Evolutionary conservation across 2,888 invertebrate species (phyloP).

Genomic region (Dryobota labecula): DNA sequence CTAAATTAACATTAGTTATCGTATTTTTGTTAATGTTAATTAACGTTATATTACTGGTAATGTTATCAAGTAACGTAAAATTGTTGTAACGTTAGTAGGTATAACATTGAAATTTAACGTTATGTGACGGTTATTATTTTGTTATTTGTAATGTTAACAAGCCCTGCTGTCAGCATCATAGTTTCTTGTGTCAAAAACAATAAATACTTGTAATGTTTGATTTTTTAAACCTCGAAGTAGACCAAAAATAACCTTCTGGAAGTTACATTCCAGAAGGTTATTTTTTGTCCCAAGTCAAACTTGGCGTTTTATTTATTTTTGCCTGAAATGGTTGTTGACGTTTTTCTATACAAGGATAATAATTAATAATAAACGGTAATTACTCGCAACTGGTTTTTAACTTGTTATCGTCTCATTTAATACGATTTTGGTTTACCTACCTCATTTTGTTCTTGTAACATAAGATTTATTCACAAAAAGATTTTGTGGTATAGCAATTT

Average conservation of each 20-base stretch:
- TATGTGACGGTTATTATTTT: too few species aligned
- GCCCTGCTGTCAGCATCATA: not conserved
- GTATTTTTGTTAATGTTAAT: too few species aligned
- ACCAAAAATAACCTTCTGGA: too few species aligned
- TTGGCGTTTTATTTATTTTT: constrained; percentile 20
- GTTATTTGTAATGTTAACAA: too few species aligned
- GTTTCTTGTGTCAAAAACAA: not conserved
- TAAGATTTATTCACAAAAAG: constrained; percentile 2
- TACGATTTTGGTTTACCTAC: constrained; percentile 23
- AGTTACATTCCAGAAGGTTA: not conserved
- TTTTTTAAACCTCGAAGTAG: not conserved
- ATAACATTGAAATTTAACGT: too few species aligned
- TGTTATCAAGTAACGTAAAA: too few species aligned
- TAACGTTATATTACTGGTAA: too few species aligned
- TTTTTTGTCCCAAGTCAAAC: constrained; percentile 14
- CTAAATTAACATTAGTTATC: too few species aligned
- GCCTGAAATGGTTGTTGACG: not conserved
- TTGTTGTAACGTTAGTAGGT: too few species aligned
- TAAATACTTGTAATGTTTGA: not conserved
- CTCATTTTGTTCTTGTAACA: not conserved
- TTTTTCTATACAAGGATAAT: constrained; percentile 31
- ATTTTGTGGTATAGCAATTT: too few species aligned
- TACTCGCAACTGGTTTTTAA: constrained; percentile 21
- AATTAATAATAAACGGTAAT: constrained; percentile 27
- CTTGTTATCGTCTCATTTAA: constrained; percentile 28